Base-by-base conservation (phyloP, 2,113 vertebrate species). In the Aphyosemion australe region DNA sequence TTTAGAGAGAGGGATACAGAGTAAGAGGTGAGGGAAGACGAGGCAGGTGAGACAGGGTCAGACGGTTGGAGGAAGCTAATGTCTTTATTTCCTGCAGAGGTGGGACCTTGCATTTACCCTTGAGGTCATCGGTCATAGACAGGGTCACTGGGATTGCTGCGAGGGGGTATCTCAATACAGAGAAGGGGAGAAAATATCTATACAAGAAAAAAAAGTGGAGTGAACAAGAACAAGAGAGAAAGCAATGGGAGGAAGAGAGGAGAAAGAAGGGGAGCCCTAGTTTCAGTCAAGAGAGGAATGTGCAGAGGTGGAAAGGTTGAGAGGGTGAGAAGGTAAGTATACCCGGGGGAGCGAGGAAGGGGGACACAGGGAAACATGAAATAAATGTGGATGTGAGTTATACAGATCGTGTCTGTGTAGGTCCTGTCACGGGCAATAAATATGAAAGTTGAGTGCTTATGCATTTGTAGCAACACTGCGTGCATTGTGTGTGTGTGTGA, bases 21-120 rank as follows among this genome's bases (percentile, higher is more conserved):
- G 64, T 61, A 64, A 61, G 60, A 76, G 79, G 74, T 66, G 71
- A 74, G 65, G 69, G 66, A 75, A 84, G 81, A 84, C 20, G 76
- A 84, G 74, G 57, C 60, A 88, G 88, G 86, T 86, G 84, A 89
- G 75, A 65, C 61, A 45, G 82, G 90, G 87, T 90, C 68, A 90
- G 90, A 89, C 74, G 82, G 85, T 70, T 53, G 78, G 83, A 91
- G 80, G 83, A 85, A 80, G 81, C 78, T 88, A 87, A 91, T 90
- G 89, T 93, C 89, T 93, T 92, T 91, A 92, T 92, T 91, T 92
- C 79, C 85, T 79, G 88, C 87, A 84, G 86, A 89, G 83, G 78
- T 87, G 82, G 87, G 91, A 87, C 88, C 86, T 81, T 71, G 80
- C 87, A 75, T 92, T 92, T 92, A 92, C 87, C 88, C 79, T 76